phyloP scores from a whole-genome alignment of 2,888 invertebrate species.

The Heteromyza rotundicornis region DNA sequence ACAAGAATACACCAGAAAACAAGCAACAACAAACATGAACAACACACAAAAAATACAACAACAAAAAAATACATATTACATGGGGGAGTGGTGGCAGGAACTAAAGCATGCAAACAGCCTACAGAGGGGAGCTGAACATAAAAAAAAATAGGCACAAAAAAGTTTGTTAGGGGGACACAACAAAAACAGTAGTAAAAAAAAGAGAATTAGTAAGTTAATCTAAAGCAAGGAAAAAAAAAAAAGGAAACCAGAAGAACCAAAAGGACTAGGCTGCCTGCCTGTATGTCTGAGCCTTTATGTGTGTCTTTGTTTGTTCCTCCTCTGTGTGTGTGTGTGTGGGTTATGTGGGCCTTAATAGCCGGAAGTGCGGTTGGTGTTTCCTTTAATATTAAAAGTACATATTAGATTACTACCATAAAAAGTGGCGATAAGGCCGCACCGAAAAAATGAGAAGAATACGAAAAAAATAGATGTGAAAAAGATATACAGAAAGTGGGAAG shows the following conservation, averaged over 20 bases:
- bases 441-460: not conserved
- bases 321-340: not conserved
- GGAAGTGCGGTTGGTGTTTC: slow-evolving; percentile 19
- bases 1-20: not conserved
- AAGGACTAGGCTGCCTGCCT: not conserved
- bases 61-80: too few relatives aligned
- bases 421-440: not conserved
- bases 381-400: slow-evolving; percentile 18
- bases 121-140: slow-evolving; percentile 1
- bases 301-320: not conserved
- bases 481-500: too few relatives aligned
- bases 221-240: slow-evolving; percentile 19
- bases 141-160: slow-evolving; percentile 21
- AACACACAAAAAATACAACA: not conserved
- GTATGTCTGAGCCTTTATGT: not conserved
- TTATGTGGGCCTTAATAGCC: slow-evolving; percentile 18
- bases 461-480: not conserved
- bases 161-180: not conserved
- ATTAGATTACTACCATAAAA: slow-evolving; percentile 15
- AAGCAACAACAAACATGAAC: too few relatives aligned
- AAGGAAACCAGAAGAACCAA: not conserved
- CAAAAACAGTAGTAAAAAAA: slow-evolving; percentile 7
- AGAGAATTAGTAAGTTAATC: slow-evolving; percentile 28
- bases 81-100: too few relatives aligned
- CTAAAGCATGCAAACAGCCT: not conserved